These are phyloP conservation scores for Forbesichthys agassizii DNA, from an alignment of 2,113 vertebrate species.

Conservation along the genomic window DNA sequence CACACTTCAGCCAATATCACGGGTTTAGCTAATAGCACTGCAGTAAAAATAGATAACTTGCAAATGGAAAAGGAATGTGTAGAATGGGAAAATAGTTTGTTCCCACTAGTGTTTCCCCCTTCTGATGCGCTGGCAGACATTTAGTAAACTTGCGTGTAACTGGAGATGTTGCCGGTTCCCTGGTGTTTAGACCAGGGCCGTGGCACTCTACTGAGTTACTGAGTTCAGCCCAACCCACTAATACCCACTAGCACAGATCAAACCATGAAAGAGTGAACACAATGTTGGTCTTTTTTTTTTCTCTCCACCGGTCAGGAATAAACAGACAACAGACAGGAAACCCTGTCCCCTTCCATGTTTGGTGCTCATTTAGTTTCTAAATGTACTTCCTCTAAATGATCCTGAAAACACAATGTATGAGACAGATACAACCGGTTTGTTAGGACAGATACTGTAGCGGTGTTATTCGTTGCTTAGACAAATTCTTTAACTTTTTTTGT, in stretches of 20 bases:
- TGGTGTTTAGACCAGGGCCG: conserved; percentile 29
- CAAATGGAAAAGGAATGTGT: conserved; percentile 32
- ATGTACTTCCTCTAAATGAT: conserved; percentile 6
- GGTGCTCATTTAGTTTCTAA: not conserved
- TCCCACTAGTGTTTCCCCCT: conserved; percentile 7
- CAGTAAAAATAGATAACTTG: conserved; percentile 51
- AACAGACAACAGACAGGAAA: not conserved
- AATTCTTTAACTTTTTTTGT: too few relatives aligned
- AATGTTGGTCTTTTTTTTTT: not conserved
- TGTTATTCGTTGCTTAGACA: not conserved
- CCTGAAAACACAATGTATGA: not conserved
- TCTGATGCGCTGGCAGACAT: not conserved
- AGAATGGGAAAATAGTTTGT: conserved; percentile 45
- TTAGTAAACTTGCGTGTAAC: conserved; percentile 55
- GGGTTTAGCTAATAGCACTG: conserved; percentile 54
- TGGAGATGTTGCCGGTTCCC: conserved; percentile 59
- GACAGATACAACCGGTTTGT: not conserved
- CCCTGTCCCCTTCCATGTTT: not conserved
- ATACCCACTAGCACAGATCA: conserved; percentile 22
- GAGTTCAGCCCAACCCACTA: not conserved
- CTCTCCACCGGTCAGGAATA: not conserved
- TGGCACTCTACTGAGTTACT: conserved; percentile 17
- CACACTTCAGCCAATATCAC: conserved; percentile 32
- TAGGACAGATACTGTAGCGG: not conserved
- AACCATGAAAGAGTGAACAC: conserved; percentile 33